Conservation (phyloP, 2,797 vertebrate species). For the Thalassophryne amazonica region DNA sequence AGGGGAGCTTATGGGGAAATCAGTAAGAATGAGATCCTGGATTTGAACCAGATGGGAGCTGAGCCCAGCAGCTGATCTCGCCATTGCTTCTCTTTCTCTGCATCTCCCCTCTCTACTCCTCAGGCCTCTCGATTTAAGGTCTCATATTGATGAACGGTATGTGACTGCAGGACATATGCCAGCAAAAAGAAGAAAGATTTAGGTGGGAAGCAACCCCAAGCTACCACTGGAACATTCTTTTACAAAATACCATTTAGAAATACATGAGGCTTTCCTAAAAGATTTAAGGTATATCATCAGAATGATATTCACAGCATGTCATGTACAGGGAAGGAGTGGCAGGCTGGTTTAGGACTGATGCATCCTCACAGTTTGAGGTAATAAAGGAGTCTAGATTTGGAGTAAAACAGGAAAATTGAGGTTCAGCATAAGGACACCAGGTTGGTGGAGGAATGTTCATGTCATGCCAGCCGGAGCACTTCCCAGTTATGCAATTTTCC, state of each 20-base stretch:
- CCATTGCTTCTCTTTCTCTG: constrained; percentile 4
- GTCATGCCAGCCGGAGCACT: constrained; percentile 23
- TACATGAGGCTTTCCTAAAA: constrained; percentile 17
- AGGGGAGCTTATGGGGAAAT: constrained; percentile 29
- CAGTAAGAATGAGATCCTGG: constrained; percentile 42
- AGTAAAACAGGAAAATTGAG: constrained; percentile 3
- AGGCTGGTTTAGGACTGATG: background rate
- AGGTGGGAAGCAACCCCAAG: background rate
- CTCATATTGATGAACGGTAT: constrained; percentile 3
- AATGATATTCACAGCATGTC: constrained; percentile 7
- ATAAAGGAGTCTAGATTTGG: background rate
- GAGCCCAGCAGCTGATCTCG: constrained; percentile 33
- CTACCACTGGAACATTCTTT: background rate
- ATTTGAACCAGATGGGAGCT: constrained; percentile 52
- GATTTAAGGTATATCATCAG: background rate
- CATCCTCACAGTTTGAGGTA: background rate
- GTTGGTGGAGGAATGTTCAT: constrained; percentile 30
- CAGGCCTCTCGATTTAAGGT: constrained; percentile 5
- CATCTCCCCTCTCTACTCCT: background rate
- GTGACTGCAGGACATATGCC: constrained; percentile 3
- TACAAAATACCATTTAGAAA: constrained; percentile 16
- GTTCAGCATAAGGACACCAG: constrained; percentile 13
- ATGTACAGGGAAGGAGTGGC: background rate
- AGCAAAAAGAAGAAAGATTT: constrained; percentile 16
- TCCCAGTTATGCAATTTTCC: constrained; percentile 48